phyloP scores from a whole-genome alignment of 2,797 vertebrate genomes.

The Mormyrus proboscirostris region DNA sequence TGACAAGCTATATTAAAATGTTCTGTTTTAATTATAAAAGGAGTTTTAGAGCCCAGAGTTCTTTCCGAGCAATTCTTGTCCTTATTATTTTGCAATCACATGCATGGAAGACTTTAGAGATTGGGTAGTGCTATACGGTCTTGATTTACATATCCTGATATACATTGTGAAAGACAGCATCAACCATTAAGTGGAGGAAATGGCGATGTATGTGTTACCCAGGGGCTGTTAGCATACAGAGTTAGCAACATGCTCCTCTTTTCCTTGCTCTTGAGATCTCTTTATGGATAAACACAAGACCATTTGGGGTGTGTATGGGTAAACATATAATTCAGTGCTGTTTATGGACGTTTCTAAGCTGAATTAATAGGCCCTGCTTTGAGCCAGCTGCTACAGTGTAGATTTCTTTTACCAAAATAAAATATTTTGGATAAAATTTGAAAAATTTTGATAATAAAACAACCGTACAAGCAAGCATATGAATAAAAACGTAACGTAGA shows the following conservation, averaged over 20 bases:
- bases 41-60: background rate
- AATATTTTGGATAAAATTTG: background rate
- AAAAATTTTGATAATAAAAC: background rate
- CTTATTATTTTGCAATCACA: conserved; percentile 4
- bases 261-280: background rate
- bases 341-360: background rate
- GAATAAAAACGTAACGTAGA: background rate
- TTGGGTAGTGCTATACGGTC: background rate
- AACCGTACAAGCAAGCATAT: background rate
- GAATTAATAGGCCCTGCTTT: background rate
- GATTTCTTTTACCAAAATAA: background rate
- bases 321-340: background rate
- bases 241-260: background rate
- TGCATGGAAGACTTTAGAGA: background rate
- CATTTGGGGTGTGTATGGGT: background rate
- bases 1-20: conserved; percentile 12
- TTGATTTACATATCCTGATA: background rate
- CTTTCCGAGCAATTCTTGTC: background rate
- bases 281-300: background rate
- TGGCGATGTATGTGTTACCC: background rate
- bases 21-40: conserved; percentile 5
- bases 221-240: background rate
- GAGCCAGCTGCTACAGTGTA: background rate
- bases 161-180: conserved; percentile 6
- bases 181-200: background rate